These are phyloP conservation scores for Scalopus aquaticus DNA, from an alignment of 2,113 vertebrate genomes.

Conservation along the genomic window DNA sequence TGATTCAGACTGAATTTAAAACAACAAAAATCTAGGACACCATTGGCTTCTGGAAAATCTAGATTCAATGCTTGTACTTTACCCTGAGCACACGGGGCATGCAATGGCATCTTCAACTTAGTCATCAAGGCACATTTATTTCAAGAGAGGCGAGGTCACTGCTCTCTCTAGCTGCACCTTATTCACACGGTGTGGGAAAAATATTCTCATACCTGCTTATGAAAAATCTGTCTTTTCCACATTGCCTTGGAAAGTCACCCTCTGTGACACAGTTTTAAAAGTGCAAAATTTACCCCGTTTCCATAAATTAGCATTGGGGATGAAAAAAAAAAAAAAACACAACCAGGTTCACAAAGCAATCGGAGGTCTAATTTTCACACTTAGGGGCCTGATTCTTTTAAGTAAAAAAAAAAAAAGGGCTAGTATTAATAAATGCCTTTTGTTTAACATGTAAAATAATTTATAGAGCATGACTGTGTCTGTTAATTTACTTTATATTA, in stretches of 20 bases:
- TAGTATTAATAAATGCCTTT: conserved; percentile 51
- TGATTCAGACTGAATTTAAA: conserved; percentile 14
- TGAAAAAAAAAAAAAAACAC: not conserved
- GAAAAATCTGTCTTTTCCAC: conserved; percentile 35
- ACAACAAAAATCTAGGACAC: conserved; percentile 40
- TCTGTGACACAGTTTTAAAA: conserved; percentile 40
- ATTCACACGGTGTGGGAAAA: conserved; percentile 48
- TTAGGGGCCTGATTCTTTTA: conserved; percentile 20
- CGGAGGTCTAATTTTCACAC: conserved; percentile 46
- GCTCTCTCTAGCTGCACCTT: not conserved
- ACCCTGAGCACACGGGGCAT: not conserved
- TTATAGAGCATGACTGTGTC: conserved; percentile 25
- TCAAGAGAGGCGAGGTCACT: conserved; percentile 25
- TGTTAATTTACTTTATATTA: conserved; percentile 58
- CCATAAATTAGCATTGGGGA: conserved; percentile 49
- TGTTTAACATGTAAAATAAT: conserved; percentile 12
- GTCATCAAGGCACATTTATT: conserved; percentile 32
- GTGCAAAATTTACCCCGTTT: conserved; percentile 51
- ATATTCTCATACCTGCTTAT: conserved; percentile 51
- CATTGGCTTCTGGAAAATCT: conserved; percentile 29
- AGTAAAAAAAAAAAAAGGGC: not conserved
- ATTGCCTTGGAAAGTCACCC: conserved; percentile 50
- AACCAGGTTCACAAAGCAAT: conserved; percentile 42
- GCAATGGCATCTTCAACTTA: not conserved
- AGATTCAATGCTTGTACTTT: not conserved